These are phyloP conservation scores for Drosophila bunnanda DNA, from an alignment of 2,888 invertebrate species.

Conservation along the genomic window DNA sequence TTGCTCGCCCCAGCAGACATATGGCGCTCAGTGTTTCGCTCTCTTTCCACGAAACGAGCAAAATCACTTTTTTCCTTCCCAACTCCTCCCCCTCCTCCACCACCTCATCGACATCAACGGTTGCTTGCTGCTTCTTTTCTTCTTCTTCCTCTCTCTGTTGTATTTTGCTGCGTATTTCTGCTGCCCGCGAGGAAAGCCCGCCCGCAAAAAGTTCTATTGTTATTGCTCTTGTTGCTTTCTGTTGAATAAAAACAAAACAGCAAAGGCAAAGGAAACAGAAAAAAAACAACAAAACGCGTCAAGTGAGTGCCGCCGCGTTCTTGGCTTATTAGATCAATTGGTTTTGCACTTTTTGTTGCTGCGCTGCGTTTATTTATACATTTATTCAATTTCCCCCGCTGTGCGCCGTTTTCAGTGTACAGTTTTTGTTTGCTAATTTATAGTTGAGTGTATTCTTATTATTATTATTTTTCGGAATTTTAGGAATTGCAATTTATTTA, in stretches of 20 bases:
- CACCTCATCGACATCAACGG: neutral
- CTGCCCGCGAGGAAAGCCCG: slow-evolving; percentile 70
- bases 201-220: slow-evolving; percentile 60
- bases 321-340: slow-evolving; percentile 76
- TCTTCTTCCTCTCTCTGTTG: slow-evolving; percentile 14
- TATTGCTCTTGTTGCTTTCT: slow-evolving; percentile 50
- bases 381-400: slow-evolving; percentile 19
- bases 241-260: slow-evolving; percentile 47
- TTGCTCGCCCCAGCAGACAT: slow-evolving; percentile 37
- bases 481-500: slow-evolving; percentile 27
- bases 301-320: slow-evolving; percentile 51
- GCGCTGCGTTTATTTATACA: slow-evolving; percentile 28
- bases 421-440: slow-evolving; percentile 34
- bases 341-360: slow-evolving; percentile 43
- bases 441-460: slow-evolving; percentile 15
- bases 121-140: slow-evolving; percentile 1
- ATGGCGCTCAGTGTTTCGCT: slow-evolving; percentile 47
- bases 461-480: slow-evolving; percentile 30
- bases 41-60: slow-evolving; percentile 45
- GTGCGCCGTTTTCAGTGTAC: slow-evolving; percentile 50
- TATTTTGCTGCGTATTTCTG: slow-evolving; percentile 28
- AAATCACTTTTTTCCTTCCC: slow-evolving; percentile 36
- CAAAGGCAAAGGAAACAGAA: slow-evolving; percentile 10
- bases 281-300: slow-evolving; percentile 21
- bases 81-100: slow-evolving; percentile 7